Evolutionary conservation across 2,113 vertebrate genomes (phyloP), one percentile per base, ranked within the genome.

Genomic region (Vanacampus margaritifer): DNA sequence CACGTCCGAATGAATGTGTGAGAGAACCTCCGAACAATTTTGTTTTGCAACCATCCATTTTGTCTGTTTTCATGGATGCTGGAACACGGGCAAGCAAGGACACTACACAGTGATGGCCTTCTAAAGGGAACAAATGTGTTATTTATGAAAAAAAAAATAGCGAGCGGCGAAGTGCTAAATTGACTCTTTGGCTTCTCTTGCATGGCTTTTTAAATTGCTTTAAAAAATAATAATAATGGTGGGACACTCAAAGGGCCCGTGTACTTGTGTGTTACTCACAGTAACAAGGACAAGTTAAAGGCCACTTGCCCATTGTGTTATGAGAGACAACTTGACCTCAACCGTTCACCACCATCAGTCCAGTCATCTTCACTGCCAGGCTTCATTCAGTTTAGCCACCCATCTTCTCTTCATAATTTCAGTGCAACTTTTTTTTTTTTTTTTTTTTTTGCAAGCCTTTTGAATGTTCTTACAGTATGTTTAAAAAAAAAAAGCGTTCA

Each of bases 1-100:
- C 39, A 39, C 57, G 23, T 67, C 35, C 16, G 65, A 10, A 60
- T 77, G 68, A 62, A 59, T 64, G 72, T 67, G 13, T 50, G 50
- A 64, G 76, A 75, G 81, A 76, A 77, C 79, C 77, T 78, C 54
- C 84, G 84, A 84, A 81, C 76, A 80, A 78, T 84, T 87, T 76
- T 73, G 57, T 84, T 77, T 84, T 66, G 72, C 68, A 65, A 68
- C 80, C 87, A 86, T 88, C 84, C 76, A 76, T 83, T 81, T 62
- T 54, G 70, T 84, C 65, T 71, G 59, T 84, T 77, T 75, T 71
- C 46, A 65, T 80, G 68, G 79, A 80, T 73, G 80, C 78, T 80
- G 79, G 71, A 80, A 81, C 67, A 74, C 72, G 6, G 19, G 72
- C 23, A 45, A 50, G 53, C 72, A 65, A 79, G 64, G 84, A 86